Evolutionary conservation across 2,797 vertebrate genomes (phyloP), one percentile per base, ranked within the genome.

Genomic region (Semaprochilodus insignis): DNA sequence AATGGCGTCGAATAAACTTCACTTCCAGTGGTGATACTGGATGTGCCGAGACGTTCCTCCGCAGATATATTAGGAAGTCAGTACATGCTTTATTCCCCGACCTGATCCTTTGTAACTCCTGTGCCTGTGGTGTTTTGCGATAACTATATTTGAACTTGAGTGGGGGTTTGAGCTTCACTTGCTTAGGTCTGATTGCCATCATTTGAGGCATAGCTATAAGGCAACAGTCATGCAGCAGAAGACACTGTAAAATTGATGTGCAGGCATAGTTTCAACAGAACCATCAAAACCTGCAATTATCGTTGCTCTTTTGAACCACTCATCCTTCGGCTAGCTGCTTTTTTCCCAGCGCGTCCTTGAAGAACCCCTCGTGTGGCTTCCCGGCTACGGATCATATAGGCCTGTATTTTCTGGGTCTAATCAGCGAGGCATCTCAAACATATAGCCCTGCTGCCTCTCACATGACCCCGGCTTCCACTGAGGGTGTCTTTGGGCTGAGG

Each of bases 291-390:
- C 55, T 59, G 19, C 54, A 25, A 59, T 74, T 73, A 75, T 75
- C 51, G 15, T 40, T 76, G 40, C 23, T 75, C 23, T 60, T 77
- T 71, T 54, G 57, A 76, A 54, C 21, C 66, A 55, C 6, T 51
- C 59, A 60, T 78, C 57, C 40, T 54, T 78, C 16, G 6, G 8
- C 44, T 72, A 70, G 13, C 76, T 36, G 34, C 27, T 57, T 54
- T 62, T 62, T 40, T 79, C 54, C 16, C 62, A 17, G 23, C 13
- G n/a, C 81, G 63, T 65, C 72, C 81, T 72, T 87, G 71, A 85
- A 63, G 36, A 65, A 67, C 78, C 71, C 71, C 54, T 73, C 69
- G 40, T 3, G 11, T 66, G 72, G 70, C 25, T 44, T 77, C 57
- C 77, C 27, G 3, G 16, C 25, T 25, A 17, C 34, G 60, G 60